A percentile compares a stretch with the other conserved stretches of the same genome.
Evolutionary conservation across 2,797 vertebrate species (phyloP).

Genomic region (Acanthurus lineatus): DNA sequence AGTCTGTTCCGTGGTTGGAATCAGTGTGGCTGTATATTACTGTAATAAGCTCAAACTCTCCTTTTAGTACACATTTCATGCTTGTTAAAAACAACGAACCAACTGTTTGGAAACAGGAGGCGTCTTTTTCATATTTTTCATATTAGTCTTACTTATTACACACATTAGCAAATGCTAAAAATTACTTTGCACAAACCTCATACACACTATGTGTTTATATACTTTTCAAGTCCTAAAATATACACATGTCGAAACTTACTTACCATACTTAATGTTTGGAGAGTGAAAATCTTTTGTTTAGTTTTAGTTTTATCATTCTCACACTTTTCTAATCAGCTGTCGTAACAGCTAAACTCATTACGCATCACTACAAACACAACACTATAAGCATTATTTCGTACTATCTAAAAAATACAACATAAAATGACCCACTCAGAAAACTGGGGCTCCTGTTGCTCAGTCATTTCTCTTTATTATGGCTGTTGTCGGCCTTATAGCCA

Average conservation of each 20-base stretch:
- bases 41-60: neutral
- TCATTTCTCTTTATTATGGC: too few relatives aligned
- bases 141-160: slow-evolving; percentile 59
- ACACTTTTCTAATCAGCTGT: neutral
- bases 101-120: slow-evolving; percentile 22
- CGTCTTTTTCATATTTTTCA: slow-evolving; percentile 56
- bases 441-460: neutral
- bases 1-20: neutral
- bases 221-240: neutral
- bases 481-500: neutral
- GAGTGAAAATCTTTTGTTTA: neutral
- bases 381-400: neutral
- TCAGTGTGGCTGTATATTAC: neutral
- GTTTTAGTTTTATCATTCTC: neutral
- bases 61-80: neutral
- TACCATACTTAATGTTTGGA: neutral
- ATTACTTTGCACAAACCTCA: slow-evolving; percentile 2
- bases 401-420: neutral
- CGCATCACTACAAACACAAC: neutral
- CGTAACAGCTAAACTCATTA: neutral
- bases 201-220: slow-evolving; percentile 5
- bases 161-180: slow-evolving; percentile 57
- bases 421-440: too few relatives aligned
- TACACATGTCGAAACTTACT: too few relatives aligned
- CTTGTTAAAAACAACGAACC: neutral